Evolutionary conservation across 92 coral and sea anemone species (phyloP), one percentile per base, ranked within the genome.

Genomic region (Heteractis magnifica): DNA sequence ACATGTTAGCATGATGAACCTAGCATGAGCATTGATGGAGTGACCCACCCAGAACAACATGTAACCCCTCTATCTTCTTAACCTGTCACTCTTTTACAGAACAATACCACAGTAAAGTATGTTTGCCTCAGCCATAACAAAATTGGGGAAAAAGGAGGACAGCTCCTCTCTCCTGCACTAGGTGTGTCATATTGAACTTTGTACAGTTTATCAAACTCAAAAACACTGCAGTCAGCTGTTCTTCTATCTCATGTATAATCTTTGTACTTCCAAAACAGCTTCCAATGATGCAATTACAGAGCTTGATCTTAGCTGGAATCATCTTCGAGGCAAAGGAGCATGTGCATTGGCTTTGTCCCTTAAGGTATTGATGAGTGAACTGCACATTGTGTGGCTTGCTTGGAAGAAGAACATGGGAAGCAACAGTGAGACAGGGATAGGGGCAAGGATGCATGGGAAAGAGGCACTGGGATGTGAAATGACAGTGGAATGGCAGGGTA

Each of bases 71-170:
- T 34, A 34, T 34, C 44, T 34, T 34, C 53, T 56, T 75, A 77
- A 44, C 51, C 16, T 7, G 18, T 3, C n/a, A 3, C 78, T 49
- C 51, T 16, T 81, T 77, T 62, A 64, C 52, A 96, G 99, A 78
- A 49, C 26, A 96, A 93, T 62, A 94, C 89, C 81, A 90, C 91
- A 68, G 81, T 96, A 15, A 96, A 92, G 84, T 93, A 94, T 83
- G 82, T 96, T 10, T 90, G 91, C 81, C 84, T 96, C 77, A 96
- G 94, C 71, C 94, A 94, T 71, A 96, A 96, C 78, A 83, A 91
- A 88, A 87, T 96, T 79, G 99, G 98, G 83, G 99, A 96, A 74
- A 91, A 83, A 85, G 99, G 93, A 5, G 99, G 99, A 6, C 98
- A 86, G 77, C 51, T 83, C 6, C 79, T 96, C 8, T 94, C 92